Conservation (phyloP, 2,888 invertebrate species). For the Philonicus albiceps region DNA sequence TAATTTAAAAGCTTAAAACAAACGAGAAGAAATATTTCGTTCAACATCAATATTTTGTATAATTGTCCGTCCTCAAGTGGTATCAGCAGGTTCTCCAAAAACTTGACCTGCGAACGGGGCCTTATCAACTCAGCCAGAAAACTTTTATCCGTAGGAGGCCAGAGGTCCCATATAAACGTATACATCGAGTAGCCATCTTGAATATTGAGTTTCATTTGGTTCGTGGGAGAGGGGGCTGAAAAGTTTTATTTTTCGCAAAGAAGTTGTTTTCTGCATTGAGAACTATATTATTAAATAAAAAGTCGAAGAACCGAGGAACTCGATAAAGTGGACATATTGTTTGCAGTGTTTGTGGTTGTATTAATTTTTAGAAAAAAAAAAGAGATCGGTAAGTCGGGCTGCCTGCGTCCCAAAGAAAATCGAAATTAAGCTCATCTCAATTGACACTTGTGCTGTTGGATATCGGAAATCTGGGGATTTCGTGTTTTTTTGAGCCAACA, state of each 20-base stretch:
- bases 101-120: background rate
- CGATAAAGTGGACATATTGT: slow-evolving; percentile 14
- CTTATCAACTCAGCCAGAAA: background rate
- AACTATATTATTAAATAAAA: slow-evolving; percentile 13
- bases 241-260: slow-evolving; percentile 49
- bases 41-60: too few species aligned
- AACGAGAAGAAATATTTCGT: too few species aligned
- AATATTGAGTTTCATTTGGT: slow-evolving; percentile 49
- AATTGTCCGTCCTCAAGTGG: too few species aligned
- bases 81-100: background rate
- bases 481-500: background rate
- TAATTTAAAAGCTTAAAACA: too few species aligned
- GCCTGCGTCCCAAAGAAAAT: slow-evolving; percentile 1
- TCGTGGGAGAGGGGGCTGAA: slow-evolving; percentile 48
- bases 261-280: slow-evolving; percentile 43
- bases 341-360: background rate
- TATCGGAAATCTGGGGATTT: slow-evolving; percentile 17
- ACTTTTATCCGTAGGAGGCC: slow-evolving; percentile 16
- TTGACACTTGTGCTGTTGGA: slow-evolving; percentile 15
- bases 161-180: slow-evolving; percentile 4
- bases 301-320: background rate
- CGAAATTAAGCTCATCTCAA: slow-evolving; percentile 6
- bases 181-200: slow-evolving; percentile 46
- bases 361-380: slow-evolving; percentile 16
- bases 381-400: slow-evolving; percentile 2